Conservation (phyloP, 2,888 invertebrate genomes). For the Limenitis camilla region DNA sequence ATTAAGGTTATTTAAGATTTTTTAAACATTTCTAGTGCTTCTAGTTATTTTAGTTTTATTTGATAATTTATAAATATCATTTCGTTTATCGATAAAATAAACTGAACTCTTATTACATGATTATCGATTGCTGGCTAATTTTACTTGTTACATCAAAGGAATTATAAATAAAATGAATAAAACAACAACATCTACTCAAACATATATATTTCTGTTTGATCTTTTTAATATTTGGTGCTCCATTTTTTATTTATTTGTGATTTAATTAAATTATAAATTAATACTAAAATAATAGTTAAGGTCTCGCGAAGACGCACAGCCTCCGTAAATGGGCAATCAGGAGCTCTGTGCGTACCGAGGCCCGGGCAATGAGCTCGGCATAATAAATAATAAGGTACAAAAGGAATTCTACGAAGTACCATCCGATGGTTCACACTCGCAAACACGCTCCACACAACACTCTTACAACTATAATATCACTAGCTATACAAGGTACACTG, state of each 20-base stretch:
- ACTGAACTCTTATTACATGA: too few relatives aligned
- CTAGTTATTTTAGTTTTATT: too few relatives aligned
- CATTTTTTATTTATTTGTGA: conserved; percentile 66
- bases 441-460: conserved; percentile 61
- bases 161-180: conserved; percentile 40
- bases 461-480: conserved; percentile 71
- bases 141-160: too few relatives aligned
- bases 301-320: conserved; percentile 52
- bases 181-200: conserved; percentile 59
- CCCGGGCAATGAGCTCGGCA: conserved; percentile 72
- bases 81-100: too few relatives aligned
- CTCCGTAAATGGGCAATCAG: conserved; percentile 71
- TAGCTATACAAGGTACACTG: conserved; percentile 70
- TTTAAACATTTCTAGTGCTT: too few relatives aligned
- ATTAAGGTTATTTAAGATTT: too few relatives aligned
- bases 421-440: conserved; percentile 64
- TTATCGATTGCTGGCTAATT: too few relatives aligned
- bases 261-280: conserved; percentile 69
- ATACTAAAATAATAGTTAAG: conserved; percentile 62
- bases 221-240: conserved; percentile 70
- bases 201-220: conserved; percentile 68
- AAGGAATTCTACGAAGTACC: conserved; percentile 65
- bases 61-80: too few relatives aligned
- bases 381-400: conserved; percentile 72
- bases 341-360: conserved; percentile 51